These are phyloP conservation scores for Drosophila virilis DNA, from an alignment of 1,140 invertebrate genomes.

Conservation along the genomic window DNA sequence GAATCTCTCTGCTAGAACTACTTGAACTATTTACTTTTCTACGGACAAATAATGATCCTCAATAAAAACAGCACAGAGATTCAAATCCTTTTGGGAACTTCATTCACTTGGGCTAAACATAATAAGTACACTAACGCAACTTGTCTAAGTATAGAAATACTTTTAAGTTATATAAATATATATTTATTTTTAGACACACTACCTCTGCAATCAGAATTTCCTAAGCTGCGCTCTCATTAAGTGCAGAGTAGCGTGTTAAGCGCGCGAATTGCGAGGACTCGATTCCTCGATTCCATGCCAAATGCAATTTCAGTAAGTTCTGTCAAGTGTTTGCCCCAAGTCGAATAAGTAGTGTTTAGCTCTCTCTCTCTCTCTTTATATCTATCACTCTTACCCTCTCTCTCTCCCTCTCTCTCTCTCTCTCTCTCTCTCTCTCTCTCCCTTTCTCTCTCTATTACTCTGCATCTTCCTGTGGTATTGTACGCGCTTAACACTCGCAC, in stretches of 20 bases:
- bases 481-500: conserved; percentile 15
- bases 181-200: too few relatives aligned
- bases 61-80: too few relatives aligned
- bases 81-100: too few relatives aligned
- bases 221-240: neutral
- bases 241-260: conserved; percentile 30
- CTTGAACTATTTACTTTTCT: too few relatives aligned
- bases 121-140: too few relatives aligned
- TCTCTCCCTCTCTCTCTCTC: neutral
- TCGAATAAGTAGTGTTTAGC: neutral
- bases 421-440: neutral
- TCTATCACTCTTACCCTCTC: neutral
- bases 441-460: neutral
- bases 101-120: too few relatives aligned
- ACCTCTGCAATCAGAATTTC: too few relatives aligned
- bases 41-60: too few relatives aligned
- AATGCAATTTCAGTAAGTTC: conserved; percentile 54
- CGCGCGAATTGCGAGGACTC: conserved; percentile 29
- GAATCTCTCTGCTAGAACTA: too few relatives aligned
- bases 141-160: too few relatives aligned
- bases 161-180: too few relatives aligned
- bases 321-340: conserved; percentile 33
- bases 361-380: neutral
- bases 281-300: conserved; percentile 43
- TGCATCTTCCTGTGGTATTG: neutral